These are phyloP conservation scores for Pseudochaenichthys georgianus DNA, from an alignment of 2,797 vertebrate species.

Conservation along the genomic window DNA sequence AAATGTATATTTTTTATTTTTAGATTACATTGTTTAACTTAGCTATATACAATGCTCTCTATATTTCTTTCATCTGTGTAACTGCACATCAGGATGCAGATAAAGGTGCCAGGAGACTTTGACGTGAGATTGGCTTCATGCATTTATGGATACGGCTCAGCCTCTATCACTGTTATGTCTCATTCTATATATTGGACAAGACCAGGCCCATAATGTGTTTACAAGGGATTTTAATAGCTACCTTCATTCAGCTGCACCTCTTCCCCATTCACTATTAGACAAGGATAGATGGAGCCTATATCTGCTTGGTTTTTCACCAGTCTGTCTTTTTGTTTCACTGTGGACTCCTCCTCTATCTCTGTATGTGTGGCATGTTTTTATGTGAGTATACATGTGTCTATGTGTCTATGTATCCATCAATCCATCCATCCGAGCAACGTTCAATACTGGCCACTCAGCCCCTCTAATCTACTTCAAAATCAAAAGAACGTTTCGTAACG, in stretches of 20 bases:
- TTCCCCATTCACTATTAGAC: constrained; percentile 48
- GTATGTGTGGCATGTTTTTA: constrained; percentile 19
- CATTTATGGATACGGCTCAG: constrained; percentile 63
- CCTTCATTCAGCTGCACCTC: constrained; percentile 54
- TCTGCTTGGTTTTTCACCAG: constrained; percentile 30
- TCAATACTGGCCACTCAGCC: no score
- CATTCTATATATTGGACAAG: constrained; percentile 60
- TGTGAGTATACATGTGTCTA: no score
- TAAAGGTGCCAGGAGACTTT: constrained; percentile 51
- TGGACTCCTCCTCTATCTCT: background rate
- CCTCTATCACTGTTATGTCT: constrained; percentile 56
- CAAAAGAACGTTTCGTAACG: no score
- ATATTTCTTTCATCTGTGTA: constrained; percentile 25
- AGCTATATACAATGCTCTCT: background rate
- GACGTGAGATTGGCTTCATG: constrained; percentile 68
- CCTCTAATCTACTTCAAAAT: no score
- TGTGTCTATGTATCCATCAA: background rate
- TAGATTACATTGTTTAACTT: constrained; percentile 14
- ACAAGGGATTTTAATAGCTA: constrained; percentile 61
- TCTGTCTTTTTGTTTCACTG: constrained; percentile 28
- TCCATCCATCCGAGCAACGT: no score
- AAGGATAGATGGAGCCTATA: constrained; percentile 55
- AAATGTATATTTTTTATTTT: background rate
- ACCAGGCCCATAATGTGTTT: constrained; percentile 68
- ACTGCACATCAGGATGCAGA: constrained; percentile 55